phyloP scores from a whole-genome alignment of 1,140 invertebrate genomes.

The Temnothorax longispinosus region DNA sequence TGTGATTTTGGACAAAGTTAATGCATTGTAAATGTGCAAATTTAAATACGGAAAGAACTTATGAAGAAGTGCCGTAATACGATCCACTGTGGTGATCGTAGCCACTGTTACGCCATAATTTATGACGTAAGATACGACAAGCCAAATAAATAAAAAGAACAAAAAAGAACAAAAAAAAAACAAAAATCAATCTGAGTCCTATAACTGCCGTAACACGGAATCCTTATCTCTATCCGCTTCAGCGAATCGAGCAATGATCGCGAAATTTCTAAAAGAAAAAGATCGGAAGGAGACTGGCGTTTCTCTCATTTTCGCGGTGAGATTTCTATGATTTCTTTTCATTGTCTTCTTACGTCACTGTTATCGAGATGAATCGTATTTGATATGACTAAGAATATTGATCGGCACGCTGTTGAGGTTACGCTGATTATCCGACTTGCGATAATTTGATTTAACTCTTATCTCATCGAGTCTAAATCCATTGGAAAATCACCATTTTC shows the following conservation, averaged over 20 bases:
- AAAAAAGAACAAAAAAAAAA: slow-evolving; percentile 50
- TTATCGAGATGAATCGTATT: slow-evolving; percentile 25
- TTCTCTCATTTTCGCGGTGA: slow-evolving; percentile 33
- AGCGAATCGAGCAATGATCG: slow-evolving; percentile 66
- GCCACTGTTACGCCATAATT: slow-evolving; percentile 25
- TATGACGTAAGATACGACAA: slow-evolving; percentile 55
- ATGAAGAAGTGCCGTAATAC: background rate
- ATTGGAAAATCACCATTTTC: slow-evolving; percentile 17
- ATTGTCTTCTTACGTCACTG: background rate
- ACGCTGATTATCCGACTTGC: background rate
- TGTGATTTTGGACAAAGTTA: background rate
- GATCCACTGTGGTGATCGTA: background rate
- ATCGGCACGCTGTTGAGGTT: background rate
- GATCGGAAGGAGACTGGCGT: slow-evolving; percentile 3
- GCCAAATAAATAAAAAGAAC: background rate
- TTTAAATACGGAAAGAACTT: background rate
- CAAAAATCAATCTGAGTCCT: slow-evolving; percentile 59
- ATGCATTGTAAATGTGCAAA: background rate
- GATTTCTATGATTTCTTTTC: slow-evolving; percentile 13
- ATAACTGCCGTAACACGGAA: slow-evolving; percentile 52
- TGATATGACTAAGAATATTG: background rate
- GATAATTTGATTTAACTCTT: slow-evolving; percentile 50
- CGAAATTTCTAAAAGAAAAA: slow-evolving; percentile 54
- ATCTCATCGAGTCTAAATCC: slow-evolving; percentile 6
- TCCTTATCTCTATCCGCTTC: slow-evolving; percentile 71